Base-by-base conservation (phyloP, 64 coral and sea anemone genomes). In the Pocillopora verrucosa region DNA sequence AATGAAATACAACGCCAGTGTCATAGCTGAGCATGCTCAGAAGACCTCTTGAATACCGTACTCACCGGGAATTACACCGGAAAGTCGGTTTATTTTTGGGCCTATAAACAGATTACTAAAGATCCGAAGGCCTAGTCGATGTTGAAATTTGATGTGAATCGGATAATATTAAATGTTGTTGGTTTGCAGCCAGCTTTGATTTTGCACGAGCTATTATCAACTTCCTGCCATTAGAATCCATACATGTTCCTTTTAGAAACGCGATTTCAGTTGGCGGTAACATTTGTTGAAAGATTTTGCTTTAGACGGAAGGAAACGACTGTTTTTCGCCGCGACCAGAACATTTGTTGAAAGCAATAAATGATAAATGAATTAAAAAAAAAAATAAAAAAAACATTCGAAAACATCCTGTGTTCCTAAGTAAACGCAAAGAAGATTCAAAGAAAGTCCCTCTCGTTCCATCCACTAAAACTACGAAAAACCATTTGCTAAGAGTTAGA, bases 261-360 rank as follows among this genome's bases (percentile, higher is more conserved):
- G 41, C 41, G 16, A 16, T 37, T 70, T 10, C 10, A 10, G 10
- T 15, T 45, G 20, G 37, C 41, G 41, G 41, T 45, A 56, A 20
- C 10, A 15, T 20, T 73, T 19, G 41, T 38, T 77, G 38, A 41
- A 45, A 19, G 45, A 57, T 58, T 77, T n/a, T 45, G 61, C 45
- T 12, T 68, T 61, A 61, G 80, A 68, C 68, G 80, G 80, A 69
- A 84, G 80, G 80, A 84, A 84, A 64, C 11, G 25, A 16, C 37
- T 37, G 5, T 12, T 51, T 69, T 68, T 26, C 14, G 36, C 41
- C 16, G 34, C 16, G 72, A 74, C 36, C 4, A 36, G 41, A 14
- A 6, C 13, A 10, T 3, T 51, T 51, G 41, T 51, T 51, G 13
- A 76, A 76, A 38, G 41, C 14, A 41, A 34, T 41, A 37, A 36